phyloP scores from a whole-genome alignment of 1,140 invertebrate species.

The Dendrolimus kikuchii region DNA sequence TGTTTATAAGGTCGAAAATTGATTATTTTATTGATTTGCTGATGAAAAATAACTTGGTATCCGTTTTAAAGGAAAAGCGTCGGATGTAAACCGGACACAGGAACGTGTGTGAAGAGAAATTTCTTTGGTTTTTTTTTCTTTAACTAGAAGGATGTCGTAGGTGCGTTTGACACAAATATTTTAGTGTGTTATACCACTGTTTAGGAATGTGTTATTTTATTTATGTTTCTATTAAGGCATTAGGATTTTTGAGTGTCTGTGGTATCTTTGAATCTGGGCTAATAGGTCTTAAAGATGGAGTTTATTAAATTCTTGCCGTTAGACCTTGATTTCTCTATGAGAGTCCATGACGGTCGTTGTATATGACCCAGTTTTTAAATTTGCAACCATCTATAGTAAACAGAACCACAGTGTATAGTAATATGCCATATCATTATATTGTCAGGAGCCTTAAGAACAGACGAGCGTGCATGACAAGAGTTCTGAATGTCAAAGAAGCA shows the following conservation, averaged over 20 bases:
- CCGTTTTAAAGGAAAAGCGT: conserved; percentile 56
- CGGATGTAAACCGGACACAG: conserved; percentile 56
- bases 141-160: conserved; percentile 50
- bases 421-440: too few species aligned
- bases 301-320: too few species aligned
- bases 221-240: background rate
- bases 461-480: too few species aligned
- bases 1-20: conserved; percentile 9
- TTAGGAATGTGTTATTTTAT: conserved; percentile 10
- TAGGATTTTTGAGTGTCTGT: background rate
- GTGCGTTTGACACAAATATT: conserved; percentile 38
- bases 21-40: background rate
- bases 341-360: too few species aligned
- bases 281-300: too few species aligned
- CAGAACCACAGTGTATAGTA: too few species aligned
- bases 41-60: conserved; percentile 12
- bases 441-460: too few species aligned
- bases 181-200: conserved; percentile 23
- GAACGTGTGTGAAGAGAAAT: conserved; percentile 53
- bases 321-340: too few species aligned
- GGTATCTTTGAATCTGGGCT: too few species aligned
- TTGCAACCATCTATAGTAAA: too few species aligned
- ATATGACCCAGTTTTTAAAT: too few species aligned
- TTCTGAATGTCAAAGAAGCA: too few species aligned
- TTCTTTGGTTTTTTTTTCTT: conserved; percentile 38